phyloP scores from a whole-genome alignment of 2,797 vertebrate genomes.

The Spinus olivaceus region DNA sequence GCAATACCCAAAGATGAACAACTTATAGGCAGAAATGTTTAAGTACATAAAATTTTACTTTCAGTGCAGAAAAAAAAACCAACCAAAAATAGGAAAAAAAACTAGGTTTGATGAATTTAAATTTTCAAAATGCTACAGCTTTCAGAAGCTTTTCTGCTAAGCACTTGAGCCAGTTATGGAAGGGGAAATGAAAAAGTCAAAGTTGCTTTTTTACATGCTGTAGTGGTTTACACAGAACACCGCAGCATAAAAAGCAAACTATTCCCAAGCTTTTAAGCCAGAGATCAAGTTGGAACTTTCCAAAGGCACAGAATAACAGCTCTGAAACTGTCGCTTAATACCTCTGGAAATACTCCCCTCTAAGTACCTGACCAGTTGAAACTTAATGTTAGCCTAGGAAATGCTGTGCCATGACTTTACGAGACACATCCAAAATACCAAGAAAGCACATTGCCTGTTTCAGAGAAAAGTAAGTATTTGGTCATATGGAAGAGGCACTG shows the following conservation, averaged over 20 bases:
- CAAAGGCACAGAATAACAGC: background rate
- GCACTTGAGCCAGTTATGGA: constrained; percentile 17
- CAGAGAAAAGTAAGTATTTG: background rate
- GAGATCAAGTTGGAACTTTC: background rate
- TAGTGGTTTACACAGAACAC: background rate
- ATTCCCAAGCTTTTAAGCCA: background rate
- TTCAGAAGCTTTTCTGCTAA: constrained; percentile 45
- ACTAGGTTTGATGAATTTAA: constrained; percentile 2
- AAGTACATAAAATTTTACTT: constrained; percentile 42
- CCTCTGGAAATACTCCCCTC: background rate
- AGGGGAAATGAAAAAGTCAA: background rate
- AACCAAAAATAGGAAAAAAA: background rate
- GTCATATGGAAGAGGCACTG: constrained; percentile 49
- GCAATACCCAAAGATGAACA: constrained; percentile 63
- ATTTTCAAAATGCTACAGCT: constrained; percentile 35
- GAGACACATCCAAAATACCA: background rate
- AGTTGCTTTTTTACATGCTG: constrained; percentile 24
- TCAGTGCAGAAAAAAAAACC: constrained; percentile 30
- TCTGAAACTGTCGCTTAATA: background rate
- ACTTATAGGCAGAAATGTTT: constrained; percentile 57
- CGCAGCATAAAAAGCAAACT: constrained; percentile 28
- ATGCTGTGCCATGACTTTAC: background rate
- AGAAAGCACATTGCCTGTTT: background rate
- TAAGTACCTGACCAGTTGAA: background rate
- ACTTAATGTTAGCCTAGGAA: background rate